These are phyloP conservation scores for Bombyx huttoni DNA, from an alignment of 2,888 invertebrate genomes.

Conservation along the genomic window DNA sequence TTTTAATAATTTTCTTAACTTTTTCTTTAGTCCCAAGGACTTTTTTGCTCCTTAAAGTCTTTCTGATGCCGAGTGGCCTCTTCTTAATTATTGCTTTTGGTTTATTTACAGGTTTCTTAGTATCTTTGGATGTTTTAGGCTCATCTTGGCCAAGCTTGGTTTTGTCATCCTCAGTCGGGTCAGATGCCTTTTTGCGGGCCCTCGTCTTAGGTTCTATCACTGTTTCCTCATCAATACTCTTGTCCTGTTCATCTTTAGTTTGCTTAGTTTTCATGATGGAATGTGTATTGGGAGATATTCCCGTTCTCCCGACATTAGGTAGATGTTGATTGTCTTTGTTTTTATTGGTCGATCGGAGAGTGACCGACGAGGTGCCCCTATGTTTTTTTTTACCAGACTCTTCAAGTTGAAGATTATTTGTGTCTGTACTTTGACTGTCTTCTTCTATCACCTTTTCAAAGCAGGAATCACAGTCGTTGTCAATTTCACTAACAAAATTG, in stretches of 20 bases:
- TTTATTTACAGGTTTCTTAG: constrained; percentile 45
- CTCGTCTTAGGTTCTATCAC: constrained; percentile 61
- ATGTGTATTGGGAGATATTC: constrained; percentile 56
- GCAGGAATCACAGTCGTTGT: constrained; percentile 20
- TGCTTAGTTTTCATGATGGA: constrained; percentile 71
- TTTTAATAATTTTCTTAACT: constrained; percentile 45
- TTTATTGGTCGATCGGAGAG: constrained; percentile 24
- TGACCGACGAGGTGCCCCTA: constrained; percentile 20
- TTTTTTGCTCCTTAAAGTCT: constrained; percentile 58
- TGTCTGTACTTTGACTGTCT: constrained; percentile 12
- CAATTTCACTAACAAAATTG: constrained; percentile 14
- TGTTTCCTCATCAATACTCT: constrained; percentile 55
- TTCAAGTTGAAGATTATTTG: constrained; percentile 9
- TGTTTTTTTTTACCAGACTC: constrained; percentile 9
- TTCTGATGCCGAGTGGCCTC: constrained; percentile 58
- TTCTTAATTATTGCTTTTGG: constrained; percentile 56
- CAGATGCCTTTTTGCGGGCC: constrained; percentile 61
- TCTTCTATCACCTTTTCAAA: constrained; percentile 15
- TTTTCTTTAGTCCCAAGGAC: constrained; percentile 41
- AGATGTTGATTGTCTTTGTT: constrained; percentile 29
- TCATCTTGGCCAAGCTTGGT: constrained; percentile 49
- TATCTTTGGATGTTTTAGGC: constrained; percentile 57
- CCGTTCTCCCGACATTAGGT: constrained; percentile 67
- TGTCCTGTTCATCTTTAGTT: constrained; percentile 56
- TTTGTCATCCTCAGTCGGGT: constrained; percentile 49